A percentile compares a stretch with the other conserved stretches of the same genome.
These are phyloP conservation scores for Pemphredon lugubris DNA, from an alignment of 2,888 invertebrate species.

Conservation along the genomic window DNA sequence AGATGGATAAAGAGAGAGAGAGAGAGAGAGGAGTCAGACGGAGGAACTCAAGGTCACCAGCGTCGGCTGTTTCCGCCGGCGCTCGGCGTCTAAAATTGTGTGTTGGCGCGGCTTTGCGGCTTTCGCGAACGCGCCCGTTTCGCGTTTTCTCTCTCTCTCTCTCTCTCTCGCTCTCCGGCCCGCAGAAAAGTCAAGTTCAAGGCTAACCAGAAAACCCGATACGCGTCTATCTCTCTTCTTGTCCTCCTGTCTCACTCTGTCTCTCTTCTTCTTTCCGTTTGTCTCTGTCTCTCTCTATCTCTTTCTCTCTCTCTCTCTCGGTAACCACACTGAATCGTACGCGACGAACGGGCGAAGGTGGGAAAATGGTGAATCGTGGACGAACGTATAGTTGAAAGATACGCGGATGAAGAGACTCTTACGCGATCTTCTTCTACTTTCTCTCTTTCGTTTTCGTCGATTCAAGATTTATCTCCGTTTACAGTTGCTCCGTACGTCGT, in stretches of 20 bases:
- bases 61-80: conserved; percentile 75
- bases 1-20: conserved; percentile 3
- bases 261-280: conserved; percentile 35
- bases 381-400: too few species aligned
- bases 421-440: too few species aligned
- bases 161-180: too few species aligned
- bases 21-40: conserved; percentile 40
- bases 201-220: conserved; percentile 71
- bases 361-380: not conserved
- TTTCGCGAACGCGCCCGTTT: conserved; percentile 56
- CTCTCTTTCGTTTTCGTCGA: too few species aligned
- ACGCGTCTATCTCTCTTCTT: conserved; percentile 41
- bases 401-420: too few species aligned
- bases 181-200: conserved; percentile 79
- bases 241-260: conserved; percentile 38
- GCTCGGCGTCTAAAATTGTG: conserved; percentile 73
- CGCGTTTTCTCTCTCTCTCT: too few species aligned
- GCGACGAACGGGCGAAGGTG: not conserved
- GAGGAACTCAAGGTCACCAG: conserved; percentile 63
- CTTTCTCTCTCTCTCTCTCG: too few species aligned
- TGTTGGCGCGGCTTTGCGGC: conserved; percentile 66
- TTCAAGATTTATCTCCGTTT: too few species aligned
- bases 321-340: not conserved
- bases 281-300: conserved; percentile 26
- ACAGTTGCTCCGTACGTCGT: too few species aligned